These are phyloP conservation scores for Hydrozoanthus gracilis DNA, from an alignment of 92 coral and sea anemone genomes.

Conservation along the genomic window DNA sequence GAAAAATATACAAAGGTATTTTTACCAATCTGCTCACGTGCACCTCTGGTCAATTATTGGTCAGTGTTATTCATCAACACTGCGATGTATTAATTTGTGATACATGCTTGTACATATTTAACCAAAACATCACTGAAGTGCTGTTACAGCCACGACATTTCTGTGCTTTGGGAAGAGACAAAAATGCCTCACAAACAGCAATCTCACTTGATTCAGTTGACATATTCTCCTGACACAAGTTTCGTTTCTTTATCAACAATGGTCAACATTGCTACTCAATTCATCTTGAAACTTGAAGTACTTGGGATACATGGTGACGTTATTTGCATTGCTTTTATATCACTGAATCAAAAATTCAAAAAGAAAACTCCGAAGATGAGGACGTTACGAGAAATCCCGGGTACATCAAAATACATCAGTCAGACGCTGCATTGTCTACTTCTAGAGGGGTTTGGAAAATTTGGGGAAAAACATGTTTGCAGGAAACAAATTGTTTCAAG, in stretches of 20 bases:
- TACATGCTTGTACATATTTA: conserved; percentile 11
- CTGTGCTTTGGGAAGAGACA: conserved; percentile 29
- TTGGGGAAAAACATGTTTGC: neutral
- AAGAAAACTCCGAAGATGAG: conserved; percentile 17
- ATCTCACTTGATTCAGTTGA: conserved; percentile 23
- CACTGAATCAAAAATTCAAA: conserved; percentile 17
- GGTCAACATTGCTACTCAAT: conserved; percentile 23
- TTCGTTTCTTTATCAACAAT: conserved; percentile 22
- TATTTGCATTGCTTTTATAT: conserved; percentile 19
- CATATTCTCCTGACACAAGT: conserved; percentile 9
- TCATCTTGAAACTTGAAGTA: conserved; percentile 24
- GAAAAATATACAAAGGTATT: conserved; percentile 5
- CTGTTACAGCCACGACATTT: conserved; percentile 24
- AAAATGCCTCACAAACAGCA: conserved; percentile 28
- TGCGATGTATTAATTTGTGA: neutral
- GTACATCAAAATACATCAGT: neutral
- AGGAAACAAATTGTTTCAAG: neutral
- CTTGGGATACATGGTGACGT: conserved; percentile 27
- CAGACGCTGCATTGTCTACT: neutral
- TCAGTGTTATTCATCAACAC: neutral
- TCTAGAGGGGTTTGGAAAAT: neutral
- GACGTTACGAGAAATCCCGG: conserved; percentile 5
- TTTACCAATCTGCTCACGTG: neutral
- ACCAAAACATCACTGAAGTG: conserved; percentile 19
- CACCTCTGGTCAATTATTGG: neutral